These are phyloP conservation scores for Romanogobio albipinnatus DNA, from an alignment of 2,113 vertebrate genomes.

Conservation along the genomic window DNA sequence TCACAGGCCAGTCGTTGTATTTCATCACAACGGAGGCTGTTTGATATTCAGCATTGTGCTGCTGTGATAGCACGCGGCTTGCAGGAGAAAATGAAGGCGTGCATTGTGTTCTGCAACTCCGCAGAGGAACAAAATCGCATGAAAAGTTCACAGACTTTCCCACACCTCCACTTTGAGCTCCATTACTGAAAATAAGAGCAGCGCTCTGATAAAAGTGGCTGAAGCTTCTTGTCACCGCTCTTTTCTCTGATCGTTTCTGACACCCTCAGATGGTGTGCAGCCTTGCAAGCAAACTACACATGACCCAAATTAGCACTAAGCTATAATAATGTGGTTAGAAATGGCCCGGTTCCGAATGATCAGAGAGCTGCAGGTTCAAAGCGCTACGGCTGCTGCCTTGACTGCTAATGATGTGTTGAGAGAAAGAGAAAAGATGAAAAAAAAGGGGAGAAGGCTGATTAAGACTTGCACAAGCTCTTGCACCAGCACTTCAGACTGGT, in stretches of 20 bases:
- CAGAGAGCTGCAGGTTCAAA: conserved; percentile 77
- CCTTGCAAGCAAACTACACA: conserved; percentile 61
- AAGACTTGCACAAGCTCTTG: conserved; percentile 30
- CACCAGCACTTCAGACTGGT: conserved; percentile 58
- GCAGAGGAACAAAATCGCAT: conserved; percentile 69
- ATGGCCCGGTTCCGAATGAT: conserved; percentile 73
- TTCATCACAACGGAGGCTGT: conserved; percentile 65
- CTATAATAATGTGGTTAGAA: conserved; percentile 79
- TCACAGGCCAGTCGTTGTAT: conserved; percentile 62
- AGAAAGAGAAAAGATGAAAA: conserved; percentile 2
- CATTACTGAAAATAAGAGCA: conserved; percentile 28
- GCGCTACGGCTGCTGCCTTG: conserved; percentile 59
- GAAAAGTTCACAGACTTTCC: conserved; percentile 70
- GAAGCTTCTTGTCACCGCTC: conserved; percentile 26
- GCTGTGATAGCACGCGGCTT: conserved; percentile 70
- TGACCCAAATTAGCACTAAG: conserved; percentile 69
- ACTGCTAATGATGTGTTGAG: conserved; percentile 72
- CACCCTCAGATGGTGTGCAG: conserved; percentile 45
- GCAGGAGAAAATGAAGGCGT: conserved; percentile 70
- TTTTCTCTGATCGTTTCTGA: conserved; percentile 45
- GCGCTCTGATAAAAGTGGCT: conserved; percentile 54
- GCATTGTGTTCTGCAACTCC: conserved; percentile 70
- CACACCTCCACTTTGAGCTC: conserved; percentile 52
- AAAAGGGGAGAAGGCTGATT: conserved; percentile 22
- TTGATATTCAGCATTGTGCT: conserved; percentile 81